phyloP scores from a whole-genome alignment of 2,797 vertebrate genomes.

The Xyrichtys novacula region DNA sequence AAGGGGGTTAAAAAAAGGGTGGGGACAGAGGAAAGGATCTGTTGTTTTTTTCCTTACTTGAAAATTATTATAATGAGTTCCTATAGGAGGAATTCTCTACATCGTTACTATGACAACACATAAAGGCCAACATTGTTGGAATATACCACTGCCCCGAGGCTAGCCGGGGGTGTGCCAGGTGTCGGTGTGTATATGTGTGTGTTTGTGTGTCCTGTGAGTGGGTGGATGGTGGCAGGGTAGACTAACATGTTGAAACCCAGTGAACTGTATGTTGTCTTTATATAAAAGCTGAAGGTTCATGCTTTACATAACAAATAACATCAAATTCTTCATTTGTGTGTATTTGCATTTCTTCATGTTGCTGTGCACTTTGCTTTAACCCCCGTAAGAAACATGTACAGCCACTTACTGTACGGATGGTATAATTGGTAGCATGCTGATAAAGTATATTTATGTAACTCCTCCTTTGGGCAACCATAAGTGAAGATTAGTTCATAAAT shows the following conservation, averaged over 20 bases:
- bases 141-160: conserved; percentile 79
- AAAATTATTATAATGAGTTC: conserved; percentile 80
- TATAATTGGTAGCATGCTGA: not conserved
- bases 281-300: not conserved
- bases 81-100: conserved; percentile 79
- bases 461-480: not conserved
- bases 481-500: conserved; percentile 4
- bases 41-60: conserved; percentile 53
- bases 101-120: conserved; percentile 90
- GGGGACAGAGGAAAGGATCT: conserved; percentile 38
- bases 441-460: not conserved
- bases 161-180: conserved; percentile 68
- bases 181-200: conserved; percentile 37
- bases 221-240: conserved; percentile 31
- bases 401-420: not conserved
- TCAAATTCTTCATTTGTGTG: not conserved
- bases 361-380: not conserved
- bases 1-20: conserved; percentile 2
- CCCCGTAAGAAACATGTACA: not conserved
- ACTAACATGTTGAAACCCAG: conserved; percentile 31
- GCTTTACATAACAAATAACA: not conserved
- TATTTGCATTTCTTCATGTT: not conserved
- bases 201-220: conserved; percentile 43
- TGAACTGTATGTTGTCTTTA: conserved; percentile 7
- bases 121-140: conserved; percentile 78